These are phyloP conservation scores for Eupsittula cactorum DNA, from an alignment of 2,113 vertebrate genomes.

Conservation along the genomic window DNA sequence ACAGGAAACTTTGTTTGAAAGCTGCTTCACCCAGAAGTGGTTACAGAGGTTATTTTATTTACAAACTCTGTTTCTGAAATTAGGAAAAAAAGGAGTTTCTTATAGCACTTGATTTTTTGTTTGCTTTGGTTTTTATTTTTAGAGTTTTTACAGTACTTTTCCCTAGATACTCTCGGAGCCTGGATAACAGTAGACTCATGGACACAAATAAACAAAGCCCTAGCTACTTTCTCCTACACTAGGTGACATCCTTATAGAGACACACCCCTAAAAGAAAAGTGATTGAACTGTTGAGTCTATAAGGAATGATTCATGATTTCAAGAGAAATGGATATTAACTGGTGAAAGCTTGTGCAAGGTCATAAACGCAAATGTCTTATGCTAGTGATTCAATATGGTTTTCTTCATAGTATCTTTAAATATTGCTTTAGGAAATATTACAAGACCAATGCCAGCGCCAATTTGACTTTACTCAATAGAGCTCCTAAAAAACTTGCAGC, in stretches of 20 bases:
- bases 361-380: background rate
- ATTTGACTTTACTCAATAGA: background rate
- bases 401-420: background rate
- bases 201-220: background rate
- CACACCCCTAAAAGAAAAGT: background rate
- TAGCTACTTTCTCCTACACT: background rate
- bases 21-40: background rate
- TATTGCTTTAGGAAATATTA: background rate
- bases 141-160: background rate
- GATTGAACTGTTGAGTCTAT: background rate
- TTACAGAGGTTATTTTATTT: background rate
- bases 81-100: background rate
- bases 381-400: background rate
- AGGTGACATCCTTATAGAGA: background rate
- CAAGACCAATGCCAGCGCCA: background rate
- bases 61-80: background rate
- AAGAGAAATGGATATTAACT: background rate
- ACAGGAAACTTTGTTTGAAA: background rate
- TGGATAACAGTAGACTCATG: background rate
- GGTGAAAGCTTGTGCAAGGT: background rate
- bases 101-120: background rate
- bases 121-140: background rate
- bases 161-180: background rate
- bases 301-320: background rate
- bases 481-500: background rate